Evolutionary conservation across 2,888 invertebrate species (phyloP).

Genomic region (Punctoribates punctum): DNA sequence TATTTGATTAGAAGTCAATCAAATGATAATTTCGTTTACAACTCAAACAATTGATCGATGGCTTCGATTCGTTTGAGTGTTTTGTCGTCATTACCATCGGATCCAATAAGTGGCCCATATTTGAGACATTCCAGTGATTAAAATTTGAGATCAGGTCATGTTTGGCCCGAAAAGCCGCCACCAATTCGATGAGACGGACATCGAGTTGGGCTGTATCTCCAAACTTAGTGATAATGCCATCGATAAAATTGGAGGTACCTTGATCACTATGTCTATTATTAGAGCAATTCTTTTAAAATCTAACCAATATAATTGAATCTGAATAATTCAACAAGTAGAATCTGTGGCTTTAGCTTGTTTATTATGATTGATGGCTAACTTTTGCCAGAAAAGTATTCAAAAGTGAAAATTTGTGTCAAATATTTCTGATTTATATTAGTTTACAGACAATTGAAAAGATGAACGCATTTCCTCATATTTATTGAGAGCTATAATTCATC

Average conservation of each 20-base stretch:
- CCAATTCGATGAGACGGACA: slow-evolving; percentile 24
- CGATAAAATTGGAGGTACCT: slow-evolving; percentile 34
- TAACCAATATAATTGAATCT: not conserved
- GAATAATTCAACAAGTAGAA: too few relatives aligned
- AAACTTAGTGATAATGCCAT: slow-evolving; percentile 11
- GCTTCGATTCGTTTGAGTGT: not conserved
- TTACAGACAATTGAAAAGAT: too few relatives aligned
- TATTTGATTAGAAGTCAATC: not conserved
- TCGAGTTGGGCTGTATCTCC: slow-evolving; percentile 32
- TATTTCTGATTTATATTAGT: too few relatives aligned
- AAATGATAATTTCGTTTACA: not conserved
- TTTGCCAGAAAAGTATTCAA: too few relatives aligned
- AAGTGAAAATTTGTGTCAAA: too few relatives aligned
- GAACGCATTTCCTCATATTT: too few relatives aligned
- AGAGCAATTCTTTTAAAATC: not conserved
- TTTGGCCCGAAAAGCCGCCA: not conserved
- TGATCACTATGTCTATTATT: not conserved
- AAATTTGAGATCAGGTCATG: slow-evolving; percentile 1
- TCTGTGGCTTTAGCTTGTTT: too few relatives aligned
- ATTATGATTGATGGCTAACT: too few relatives aligned
- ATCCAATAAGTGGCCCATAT: too few relatives aligned
- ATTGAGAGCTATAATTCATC: too few relatives aligned
- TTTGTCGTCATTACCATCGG: too few relatives aligned
- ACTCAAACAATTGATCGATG: not conserved
- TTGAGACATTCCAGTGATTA: slow-evolving; percentile 23